Evolutionary conservation across 2,888 invertebrate species (phyloP).

Genomic region (Xanthia togata): DNA sequence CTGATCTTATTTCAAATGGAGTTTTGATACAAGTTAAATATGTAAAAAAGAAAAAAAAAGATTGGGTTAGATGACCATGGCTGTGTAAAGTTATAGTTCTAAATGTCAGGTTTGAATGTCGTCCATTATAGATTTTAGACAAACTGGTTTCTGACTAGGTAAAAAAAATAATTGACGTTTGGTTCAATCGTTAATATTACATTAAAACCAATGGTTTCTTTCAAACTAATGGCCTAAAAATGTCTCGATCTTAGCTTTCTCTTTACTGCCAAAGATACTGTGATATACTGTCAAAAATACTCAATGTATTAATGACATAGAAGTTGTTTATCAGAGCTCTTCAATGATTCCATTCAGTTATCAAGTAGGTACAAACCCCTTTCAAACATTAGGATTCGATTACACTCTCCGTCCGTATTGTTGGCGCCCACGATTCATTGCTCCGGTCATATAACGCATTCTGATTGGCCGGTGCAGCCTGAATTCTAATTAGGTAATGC

Average conservation of each 20-base stretch:
- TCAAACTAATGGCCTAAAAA: neutral
- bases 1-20: too few relatives aligned
- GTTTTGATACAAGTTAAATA: too few relatives aligned
- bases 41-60: too few relatives aligned
- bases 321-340: neutral
- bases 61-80: too few relatives aligned
- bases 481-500: constrained; percentile 63
- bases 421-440: constrained; percentile 46
- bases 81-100: neutral
- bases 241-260: neutral
- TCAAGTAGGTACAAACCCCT: constrained; percentile 19
- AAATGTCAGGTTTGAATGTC: neutral
- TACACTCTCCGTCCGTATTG: constrained; percentile 27
- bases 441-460: constrained; percentile 41
- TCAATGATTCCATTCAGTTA: constrained; percentile 15
- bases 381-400: constrained; percentile 43
- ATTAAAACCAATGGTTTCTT: neutral
- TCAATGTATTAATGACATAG: too few relatives aligned
- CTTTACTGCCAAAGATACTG: neutral
- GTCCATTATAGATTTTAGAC: too few relatives aligned
- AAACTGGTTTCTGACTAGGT: neutral
- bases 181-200: neutral
- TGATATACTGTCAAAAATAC: neutral
- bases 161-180: neutral
- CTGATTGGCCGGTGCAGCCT: constrained; percentile 46